Percentiles rank a stretch among this genome's conserved stretches.
phyloP scores from a whole-genome alignment of 2,888 invertebrate genomes.

The Trachelus tabidus region DNA sequence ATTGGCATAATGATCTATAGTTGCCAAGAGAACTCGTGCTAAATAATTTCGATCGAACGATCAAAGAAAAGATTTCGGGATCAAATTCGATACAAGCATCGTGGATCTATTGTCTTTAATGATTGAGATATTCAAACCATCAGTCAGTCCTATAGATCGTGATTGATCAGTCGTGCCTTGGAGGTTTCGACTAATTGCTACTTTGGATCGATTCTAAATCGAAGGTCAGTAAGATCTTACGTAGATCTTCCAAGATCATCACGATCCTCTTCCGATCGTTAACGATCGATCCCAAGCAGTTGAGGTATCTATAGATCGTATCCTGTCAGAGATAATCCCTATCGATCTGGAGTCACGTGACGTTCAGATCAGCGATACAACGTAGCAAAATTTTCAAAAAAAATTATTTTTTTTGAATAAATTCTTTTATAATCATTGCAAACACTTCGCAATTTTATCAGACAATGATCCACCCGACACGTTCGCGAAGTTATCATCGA shows the following conservation, averaged over 20 bases:
- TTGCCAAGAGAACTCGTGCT: background rate
- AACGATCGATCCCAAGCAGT: background rate
- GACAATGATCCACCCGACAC: slow-evolving; percentile 26
- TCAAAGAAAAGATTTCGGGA: background rate
- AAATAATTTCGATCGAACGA: background rate
- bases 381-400: background rate
- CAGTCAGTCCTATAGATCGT: background rate
- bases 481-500: background rate
- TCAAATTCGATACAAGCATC: background rate
- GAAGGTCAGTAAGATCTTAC: background rate
- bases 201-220: background rate
- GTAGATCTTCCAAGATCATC: background rate
- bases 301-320: background rate
- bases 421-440: background rate
- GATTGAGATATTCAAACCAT: background rate
- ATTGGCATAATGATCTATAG: too few relatives aligned
- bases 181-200: background rate
- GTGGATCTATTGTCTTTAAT: background rate
- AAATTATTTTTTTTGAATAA: background rate
- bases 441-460: background rate
- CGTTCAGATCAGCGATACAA: background rate
- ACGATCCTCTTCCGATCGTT: background rate
- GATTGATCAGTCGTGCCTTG: background rate
- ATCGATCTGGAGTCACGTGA: background rate
- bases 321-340: background rate